Evolutionary conservation across 2,888 invertebrate genomes (phyloP), one percentile per base, ranked within the genome.

Genomic region (Mythimna loreyi): DNA sequence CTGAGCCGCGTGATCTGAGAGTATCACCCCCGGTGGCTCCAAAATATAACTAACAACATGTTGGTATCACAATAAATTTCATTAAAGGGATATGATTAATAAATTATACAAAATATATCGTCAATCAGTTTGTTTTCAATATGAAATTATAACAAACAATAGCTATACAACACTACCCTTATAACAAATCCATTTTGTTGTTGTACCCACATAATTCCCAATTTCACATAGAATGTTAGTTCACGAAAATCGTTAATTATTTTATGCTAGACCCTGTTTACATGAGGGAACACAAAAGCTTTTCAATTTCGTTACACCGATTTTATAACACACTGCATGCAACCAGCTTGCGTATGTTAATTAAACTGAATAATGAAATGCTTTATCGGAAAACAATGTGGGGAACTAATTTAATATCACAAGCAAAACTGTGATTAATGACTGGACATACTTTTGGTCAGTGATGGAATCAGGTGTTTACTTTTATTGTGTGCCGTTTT

Each of bases 361-460:
- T 89, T 89, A 88, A 88, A 84, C 81, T 81, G 86, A 81, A 86
- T 85, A 89, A 84, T 85, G 72, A 81, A 86, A 86, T 82, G 75
- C 84, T 86, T 82, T 88, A 89, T 86, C 84, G 85, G 78, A 77
- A 84, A 86, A 87, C 83, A 85, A 83, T 87, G 82, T 79, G 66
- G 62, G 63, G 43, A 63, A 77, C 72, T 78, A 80, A 85, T 83
- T 82, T 81, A 66, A 74, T 75, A 68, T 62, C 62, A 72, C 71
- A 72, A 67, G 52, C 72, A 76, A 60, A 71, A 45, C 67, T 56
- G 30, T 67, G 65, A 75, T 74, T 59, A 70, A 70, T 63, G 43
- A 21, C 36, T 63, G 52, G 45, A 55, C 56, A 64, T 55, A 67
- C 43, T 73, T 64, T 73, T 55, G 66, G 50, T 25, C 25, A 45